Percentiles rank a stretch among this genome's conserved stretches.
Conservation (phyloP, 2,797 vertebrate species). For the Cryptoprocta ferox region DNA sequence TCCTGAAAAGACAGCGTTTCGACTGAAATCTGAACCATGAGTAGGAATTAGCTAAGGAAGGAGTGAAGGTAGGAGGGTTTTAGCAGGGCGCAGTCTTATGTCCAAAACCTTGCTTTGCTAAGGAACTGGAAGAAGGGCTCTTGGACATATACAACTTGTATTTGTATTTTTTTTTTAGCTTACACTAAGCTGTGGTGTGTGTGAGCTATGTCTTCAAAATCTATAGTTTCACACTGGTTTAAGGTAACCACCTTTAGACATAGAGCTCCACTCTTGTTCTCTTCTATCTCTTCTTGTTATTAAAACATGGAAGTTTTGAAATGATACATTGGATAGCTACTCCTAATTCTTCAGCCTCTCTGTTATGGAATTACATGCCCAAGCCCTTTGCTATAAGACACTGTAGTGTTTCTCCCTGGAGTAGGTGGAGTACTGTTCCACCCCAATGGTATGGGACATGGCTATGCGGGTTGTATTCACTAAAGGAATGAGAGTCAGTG, state of each 20-base stretch:
- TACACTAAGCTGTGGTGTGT: neutral
- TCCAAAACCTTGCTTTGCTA: neutral
- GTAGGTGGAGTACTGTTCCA: neutral
- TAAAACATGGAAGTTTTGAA: neutral
- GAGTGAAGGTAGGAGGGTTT: neutral
- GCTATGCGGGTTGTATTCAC: neutral
- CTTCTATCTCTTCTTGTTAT: neutral
- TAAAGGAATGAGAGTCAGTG: neutral
- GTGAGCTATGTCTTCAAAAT: neutral
- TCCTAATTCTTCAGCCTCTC: neutral
- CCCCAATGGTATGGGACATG: neutral
- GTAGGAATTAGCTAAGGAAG: neutral
- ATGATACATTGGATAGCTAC: neutral
- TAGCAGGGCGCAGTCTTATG: neutral
- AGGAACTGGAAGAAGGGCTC: neutral
- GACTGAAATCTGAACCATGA: neutral
- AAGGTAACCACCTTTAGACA: neutral
- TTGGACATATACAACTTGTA: neutral
- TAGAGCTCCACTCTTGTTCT: neutral
- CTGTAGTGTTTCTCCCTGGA: neutral
- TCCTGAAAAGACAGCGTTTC: neutral
- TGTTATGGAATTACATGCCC: neutral
- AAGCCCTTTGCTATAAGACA: neutral
- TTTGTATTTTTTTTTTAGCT: neutral
- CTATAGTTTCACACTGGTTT: neutral